Evolutionary conservation across 2,797 vertebrate genomes (phyloP).

Genomic region (Gobio occitaniae): DNA sequence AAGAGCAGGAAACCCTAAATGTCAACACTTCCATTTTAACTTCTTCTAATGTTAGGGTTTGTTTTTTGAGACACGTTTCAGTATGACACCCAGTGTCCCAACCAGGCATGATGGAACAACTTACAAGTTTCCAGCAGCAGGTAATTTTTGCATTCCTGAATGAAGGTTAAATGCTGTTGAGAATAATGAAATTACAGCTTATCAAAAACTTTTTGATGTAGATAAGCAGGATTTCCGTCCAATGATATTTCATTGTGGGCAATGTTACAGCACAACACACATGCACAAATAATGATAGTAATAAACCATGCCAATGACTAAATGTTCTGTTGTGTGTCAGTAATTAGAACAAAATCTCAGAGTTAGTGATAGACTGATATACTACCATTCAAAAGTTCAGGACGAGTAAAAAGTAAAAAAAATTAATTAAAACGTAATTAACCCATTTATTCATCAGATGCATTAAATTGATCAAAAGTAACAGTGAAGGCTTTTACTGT

Average conservation of each 20-base stretch:
- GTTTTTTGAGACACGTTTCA: neutral
- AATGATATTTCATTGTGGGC: neutral
- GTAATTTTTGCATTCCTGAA: neutral
- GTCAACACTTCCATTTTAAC: conserved; percentile 5
- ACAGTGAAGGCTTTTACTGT: neutral
- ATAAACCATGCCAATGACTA: neutral
- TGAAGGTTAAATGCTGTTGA: neutral
- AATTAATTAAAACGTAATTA: rapidly evolving
- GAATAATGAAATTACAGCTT: conserved; percentile 1
- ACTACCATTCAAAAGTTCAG: too few species aligned
- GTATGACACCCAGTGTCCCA: neutral
- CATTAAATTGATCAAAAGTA: neutral
- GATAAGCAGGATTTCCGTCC: neutral
- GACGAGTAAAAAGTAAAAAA: too few species aligned
- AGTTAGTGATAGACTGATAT: neutral
- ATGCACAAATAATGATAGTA: neutral
- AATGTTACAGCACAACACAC: neutral
- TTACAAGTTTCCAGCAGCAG: neutral
- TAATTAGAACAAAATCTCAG: neutral
- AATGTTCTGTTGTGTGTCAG: neutral
- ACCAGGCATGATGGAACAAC: neutral
- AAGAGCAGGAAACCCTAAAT: conserved; percentile 21
- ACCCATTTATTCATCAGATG: neutral
- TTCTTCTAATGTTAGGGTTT: neutral
- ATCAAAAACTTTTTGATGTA: conserved; percentile 1